These are phyloP conservation scores for Silurus asotus DNA, from an alignment of 2,113 vertebrate genomes.

Conservation along the genomic window DNA sequence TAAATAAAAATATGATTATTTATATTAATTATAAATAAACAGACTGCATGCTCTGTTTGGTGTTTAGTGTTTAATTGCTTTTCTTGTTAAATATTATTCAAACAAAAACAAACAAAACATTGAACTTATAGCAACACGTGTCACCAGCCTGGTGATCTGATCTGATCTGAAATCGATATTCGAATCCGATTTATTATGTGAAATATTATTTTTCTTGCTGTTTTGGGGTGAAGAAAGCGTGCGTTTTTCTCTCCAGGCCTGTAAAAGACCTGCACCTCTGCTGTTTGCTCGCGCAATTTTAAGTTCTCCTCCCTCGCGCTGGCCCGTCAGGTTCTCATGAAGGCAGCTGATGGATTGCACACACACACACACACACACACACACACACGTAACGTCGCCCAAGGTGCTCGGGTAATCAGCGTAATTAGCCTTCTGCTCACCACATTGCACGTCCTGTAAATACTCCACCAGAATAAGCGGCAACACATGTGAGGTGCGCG, in stretches of 20 bases:
- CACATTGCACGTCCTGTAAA: slow-evolving; percentile 38
- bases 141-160: not conserved
- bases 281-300: not conserved
- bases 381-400: slow-evolving; percentile 19
- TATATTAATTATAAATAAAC: not conserved
- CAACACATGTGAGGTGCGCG: slow-evolving; percentile 38
- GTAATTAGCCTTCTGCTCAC: slow-evolving; percentile 34
- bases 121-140: not conserved
- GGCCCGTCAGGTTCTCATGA: slow-evolving; percentile 7
- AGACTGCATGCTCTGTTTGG: not conserved
- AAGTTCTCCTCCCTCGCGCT: not conserved
- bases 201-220: no score
- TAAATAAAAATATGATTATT: not conserved
- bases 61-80: not conserved
- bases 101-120: not conserved
- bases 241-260: not conserved
- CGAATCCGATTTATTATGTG: not conserved
- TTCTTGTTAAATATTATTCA: not conserved
- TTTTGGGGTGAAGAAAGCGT: not conserved
- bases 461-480: slow-evolving; percentile 25
- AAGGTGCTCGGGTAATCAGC: slow-evolving; percentile 38
- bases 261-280: slow-evolving; percentile 5
- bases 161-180: not conserved
- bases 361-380: not conserved
- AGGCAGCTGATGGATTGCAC: slow-evolving; percentile 28